Evolutionary conservation across 2,797 vertebrate species (phyloP).

Genomic region (Ctenopoma kingsleyae): DNA sequence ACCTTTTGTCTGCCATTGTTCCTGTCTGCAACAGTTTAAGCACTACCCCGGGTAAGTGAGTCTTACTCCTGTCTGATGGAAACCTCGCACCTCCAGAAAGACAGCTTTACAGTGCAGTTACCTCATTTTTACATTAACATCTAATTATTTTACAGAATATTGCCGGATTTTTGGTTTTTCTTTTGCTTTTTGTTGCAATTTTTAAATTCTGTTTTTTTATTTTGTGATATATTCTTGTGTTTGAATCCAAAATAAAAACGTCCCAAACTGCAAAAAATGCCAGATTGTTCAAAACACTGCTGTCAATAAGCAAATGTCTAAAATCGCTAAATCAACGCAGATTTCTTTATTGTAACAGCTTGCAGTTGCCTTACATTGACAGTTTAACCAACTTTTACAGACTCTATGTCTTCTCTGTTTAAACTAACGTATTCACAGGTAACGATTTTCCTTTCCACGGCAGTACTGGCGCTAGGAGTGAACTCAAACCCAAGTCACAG

Average conservation of each 20-base stretch:
- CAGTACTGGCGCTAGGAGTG: not conserved
- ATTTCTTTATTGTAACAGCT: too few relatives aligned
- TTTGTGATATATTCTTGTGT: not conserved
- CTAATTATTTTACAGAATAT: not conserved
- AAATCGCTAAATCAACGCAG: too few relatives aligned
- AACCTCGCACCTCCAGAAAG: conserved; percentile 51
- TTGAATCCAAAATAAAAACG: not conserved
- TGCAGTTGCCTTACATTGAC: not conserved
- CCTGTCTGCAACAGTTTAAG: conserved; percentile 75
- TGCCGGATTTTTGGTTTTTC: not conserved
- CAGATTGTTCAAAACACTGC: too few relatives aligned
- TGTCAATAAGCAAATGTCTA: too few relatives aligned
- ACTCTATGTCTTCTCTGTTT: not conserved
- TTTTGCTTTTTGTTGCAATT: not conserved
- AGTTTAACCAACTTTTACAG: not conserved
- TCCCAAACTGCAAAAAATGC: too few relatives aligned
- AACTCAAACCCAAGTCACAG: conserved; percentile 28
- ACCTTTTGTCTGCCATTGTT: conserved; percentile 84
- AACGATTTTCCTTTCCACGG: not conserved
- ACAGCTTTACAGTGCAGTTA: not conserved
- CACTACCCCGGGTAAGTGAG: conserved; percentile 65
- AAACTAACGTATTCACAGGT: not conserved
- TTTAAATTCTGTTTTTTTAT: not conserved
- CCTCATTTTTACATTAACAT: not conserved
- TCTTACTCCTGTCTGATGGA: conserved; percentile 49